Evolutionary conservation across 2,797 vertebrate genomes (phyloP), one percentile per base, ranked within the genome.

Genomic region (Distichodus sexfasciatus): DNA sequence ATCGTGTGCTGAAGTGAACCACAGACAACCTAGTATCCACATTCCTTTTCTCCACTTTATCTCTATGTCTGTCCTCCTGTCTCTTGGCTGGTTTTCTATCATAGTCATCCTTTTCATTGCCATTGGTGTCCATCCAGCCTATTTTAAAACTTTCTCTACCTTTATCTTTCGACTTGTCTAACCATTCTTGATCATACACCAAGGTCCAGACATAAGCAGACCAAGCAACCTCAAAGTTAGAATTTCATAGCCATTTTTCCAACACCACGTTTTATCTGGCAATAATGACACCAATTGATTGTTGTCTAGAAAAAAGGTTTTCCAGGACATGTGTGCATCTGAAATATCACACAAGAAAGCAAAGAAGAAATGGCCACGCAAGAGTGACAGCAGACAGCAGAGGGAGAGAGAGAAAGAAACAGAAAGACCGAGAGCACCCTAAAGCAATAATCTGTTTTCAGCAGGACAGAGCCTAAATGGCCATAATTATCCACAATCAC

Each of bases 401-500:
- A 36, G 19, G 28, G 33, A 35, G 36, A 53, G 21, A 69, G 15
- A 62, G 6, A 51, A 4, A 51, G 31, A 64, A 44, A 10, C 35
- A 35, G 15, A 47, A n/a, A 51, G 51, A 61, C 41, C 40, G 60
- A 69, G 44, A 69, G 29, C 33, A n/a, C 43, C 65, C 53, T 51
- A 69, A 57, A 78, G 72, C 63, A 71, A 76, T 69, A 75, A 67
- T 72, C 61, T 77, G 51, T 54, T 74, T 69, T 69, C 74, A 62
- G 71, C 43, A 64, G 53, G 61, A 68, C 53, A 44, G 55, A 75
- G 29, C 17, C 51, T 64, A 71, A 77, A 71, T 69, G 55, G 38
- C 65, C 51, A 26, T 76, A 78, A 78, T 81, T 78, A 71, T 63
- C 66, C 68, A 68, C 54, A 80, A 71, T 69, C 67, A 74, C 63